phyloP scores from a whole-genome alignment of 2,888 invertebrate species.

The Siphlonurus alternatus region DNA sequence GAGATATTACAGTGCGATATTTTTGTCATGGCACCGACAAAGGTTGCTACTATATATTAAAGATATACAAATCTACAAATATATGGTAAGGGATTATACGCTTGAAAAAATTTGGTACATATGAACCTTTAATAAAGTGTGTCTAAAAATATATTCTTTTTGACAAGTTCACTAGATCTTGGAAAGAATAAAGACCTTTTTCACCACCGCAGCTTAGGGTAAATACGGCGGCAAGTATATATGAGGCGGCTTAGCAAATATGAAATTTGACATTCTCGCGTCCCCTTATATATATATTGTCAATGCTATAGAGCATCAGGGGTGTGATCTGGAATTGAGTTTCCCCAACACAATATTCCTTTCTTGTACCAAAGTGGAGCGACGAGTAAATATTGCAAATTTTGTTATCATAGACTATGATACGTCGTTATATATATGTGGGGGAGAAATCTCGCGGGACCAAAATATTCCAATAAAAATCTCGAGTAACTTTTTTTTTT shows the following conservation, averaged over 20 bases:
- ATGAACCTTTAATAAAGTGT: neutral
- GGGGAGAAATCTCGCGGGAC: too few relatives aligned
- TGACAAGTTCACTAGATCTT: constrained; percentile 1
- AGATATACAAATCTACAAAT: too few relatives aligned
- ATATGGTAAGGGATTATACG: neutral
- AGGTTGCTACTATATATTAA: too few relatives aligned
- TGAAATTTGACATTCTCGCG: neutral
- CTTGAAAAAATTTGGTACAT: neutral
- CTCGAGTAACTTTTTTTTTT: too few relatives aligned
- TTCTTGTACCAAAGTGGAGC: too few relatives aligned
- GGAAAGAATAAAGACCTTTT: neutral
- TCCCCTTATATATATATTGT: neutral
- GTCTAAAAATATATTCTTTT: neutral
- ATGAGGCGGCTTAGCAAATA: constrained; percentile 1
- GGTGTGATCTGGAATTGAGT: neutral
- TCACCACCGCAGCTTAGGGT: neutral
- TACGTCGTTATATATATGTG: too few relatives aligned
- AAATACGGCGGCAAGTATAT: too few relatives aligned
- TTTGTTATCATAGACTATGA: neutral
- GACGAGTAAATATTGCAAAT: neutral
- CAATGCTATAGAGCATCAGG: neutral
- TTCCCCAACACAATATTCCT: neutral
- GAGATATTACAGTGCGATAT: too few relatives aligned
- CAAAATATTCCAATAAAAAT: too few relatives aligned
- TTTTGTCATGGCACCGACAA: too few relatives aligned